Base-by-base conservation (phyloP, 2,113 vertebrate species). In the Lagopus leucura region DNA sequence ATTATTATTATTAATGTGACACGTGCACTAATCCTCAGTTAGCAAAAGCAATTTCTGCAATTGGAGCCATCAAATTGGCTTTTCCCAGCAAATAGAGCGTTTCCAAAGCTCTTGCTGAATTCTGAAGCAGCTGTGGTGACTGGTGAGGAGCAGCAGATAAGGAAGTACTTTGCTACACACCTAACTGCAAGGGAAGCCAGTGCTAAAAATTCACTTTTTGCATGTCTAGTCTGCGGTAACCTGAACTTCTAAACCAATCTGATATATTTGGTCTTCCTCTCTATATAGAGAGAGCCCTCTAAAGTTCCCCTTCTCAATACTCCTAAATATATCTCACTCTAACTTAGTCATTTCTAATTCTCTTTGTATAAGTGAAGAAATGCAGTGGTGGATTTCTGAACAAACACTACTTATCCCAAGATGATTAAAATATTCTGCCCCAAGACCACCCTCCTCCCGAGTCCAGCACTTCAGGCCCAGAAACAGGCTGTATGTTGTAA, bases 391-490 rank as follows among this genome's bases (percentile, higher is more conserved):
- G 42, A 28, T 40, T 71, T 71, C 50, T 89, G 47, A 83, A 63
- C 40, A 91, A 83, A 83, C 55, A 71, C 19, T 77, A 28, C 4
- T 28, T 58, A 11, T 58, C 58, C 34, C 55, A n/a, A 3, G 18
- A 60, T 45, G 43, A 74, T 42, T 77, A 74, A 70, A 89, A 86
- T 34, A 18, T 36, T 71, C 34, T 79, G 76, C 78, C 55, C 54
- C 55, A 66, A 86, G 67, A 42, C 8, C 28, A 70, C n/a, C 34
- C 38, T 74, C 55, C 13, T 38, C 11, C 21, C 0, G 0, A 38
- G 80, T 65, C 22, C 2, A 28, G 13, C 61, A 36, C 77, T 72
- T 71, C 42, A 15, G 11, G 27, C 42, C 45, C 64, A 80, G n/a
- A 81, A 91, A 86, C 8, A 50, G 0, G 67, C 22, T 14, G 4